Base-by-base conservation (phyloP, 2,888 invertebrate genomes). In the Aleiodes alternator region DNA sequence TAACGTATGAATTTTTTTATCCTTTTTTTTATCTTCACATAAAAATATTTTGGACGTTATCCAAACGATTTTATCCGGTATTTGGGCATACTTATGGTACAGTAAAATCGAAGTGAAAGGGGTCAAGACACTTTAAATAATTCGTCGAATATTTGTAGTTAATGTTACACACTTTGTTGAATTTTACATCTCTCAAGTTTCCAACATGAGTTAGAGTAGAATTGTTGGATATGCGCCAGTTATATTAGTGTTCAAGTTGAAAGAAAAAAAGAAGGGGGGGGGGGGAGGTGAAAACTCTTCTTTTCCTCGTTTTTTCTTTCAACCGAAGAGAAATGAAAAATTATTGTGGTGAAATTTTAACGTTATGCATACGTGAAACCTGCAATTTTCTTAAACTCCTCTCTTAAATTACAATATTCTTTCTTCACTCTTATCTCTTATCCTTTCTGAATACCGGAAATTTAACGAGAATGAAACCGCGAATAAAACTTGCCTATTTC, bases 71-170 rank as follows among this genome's bases (percentile, higher is more conserved):
- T 64, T 64, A 64, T 64, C 64, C 64, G 43, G 43, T 43, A 64
- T 43, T 64, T 64, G 43, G 14, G 43, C 64, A 64, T 64, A 64
- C 64, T 64, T 64, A 64, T 23, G 64, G 23, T 43, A 43, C 48
- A 43, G 64, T 64, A 64, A 64, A 64, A 64, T 64, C 43, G 48
- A 64, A 43, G 43, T 16, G 64, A 64, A 64, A 43, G 14, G 43
- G 64, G 64, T 64, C 64, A 64, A 64, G 64, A 64, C 64, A 64
- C 64, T 64, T 64, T 64, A 56, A 68, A 72, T 76, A 76, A 79
- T 79, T 79, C 79, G 79, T 79, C 78, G 80, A 80, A 81, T 78
- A 64, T 80, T 76, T 76, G 70, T 76, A 75, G 77, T 79, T 80
- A 79, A 81, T 78, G 76, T 73, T 76, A 61, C 64, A 64, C 75